Evolutionary conservation across 2,888 invertebrate species (phyloP), one percentile per base, ranked within the genome.

Genomic region (Aphidoletes aphidimyza): DNA sequence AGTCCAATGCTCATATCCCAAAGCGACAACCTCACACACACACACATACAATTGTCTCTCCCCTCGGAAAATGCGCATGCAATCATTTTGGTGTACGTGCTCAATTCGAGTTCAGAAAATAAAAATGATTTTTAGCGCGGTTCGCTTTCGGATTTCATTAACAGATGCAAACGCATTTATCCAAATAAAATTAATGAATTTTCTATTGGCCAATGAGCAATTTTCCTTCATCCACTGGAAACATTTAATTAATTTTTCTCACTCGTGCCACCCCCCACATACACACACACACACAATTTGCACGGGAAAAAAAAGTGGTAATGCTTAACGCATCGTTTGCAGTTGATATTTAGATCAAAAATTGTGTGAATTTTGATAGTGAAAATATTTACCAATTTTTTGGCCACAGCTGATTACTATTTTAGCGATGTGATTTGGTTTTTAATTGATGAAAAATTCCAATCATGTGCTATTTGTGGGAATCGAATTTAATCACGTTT

Each of bases 51-150:
- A 69, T 30, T 69, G 14, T 26, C 22, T 5, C 1, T 3, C 34
- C 14, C 42, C 14, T 14, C 42, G 14, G 42, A 6, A 42, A 69
- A 30, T 34, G 69, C 30, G 3, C 69, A 69, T 69, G 34, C 34
- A 30, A 69, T 69, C 69, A 69, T 69, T 69, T 69, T 14, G 2
- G 26, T 69, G 69, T 30, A 69, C 69, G 69, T 69, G 69, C 30
- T 69, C n/a, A 69, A 69, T 69, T 69, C 17, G 17, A 26, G 19
- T 69, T 69, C 14, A 42, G 69, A 69, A 69, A 69, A 69, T 69
- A 69, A 69, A 69, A 69, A 69, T 69, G 8, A 69, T 34, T 30
- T 42, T 69, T 69, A 69, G n/a, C 69, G 30, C 34, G 69, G 30
- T 1, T n/a, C 69, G 30, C 14, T 42, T 69, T 34, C 69, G 17